phyloP scores from a whole-genome alignment of 1,140 invertebrate species.

The Bombus turneri region DNA sequence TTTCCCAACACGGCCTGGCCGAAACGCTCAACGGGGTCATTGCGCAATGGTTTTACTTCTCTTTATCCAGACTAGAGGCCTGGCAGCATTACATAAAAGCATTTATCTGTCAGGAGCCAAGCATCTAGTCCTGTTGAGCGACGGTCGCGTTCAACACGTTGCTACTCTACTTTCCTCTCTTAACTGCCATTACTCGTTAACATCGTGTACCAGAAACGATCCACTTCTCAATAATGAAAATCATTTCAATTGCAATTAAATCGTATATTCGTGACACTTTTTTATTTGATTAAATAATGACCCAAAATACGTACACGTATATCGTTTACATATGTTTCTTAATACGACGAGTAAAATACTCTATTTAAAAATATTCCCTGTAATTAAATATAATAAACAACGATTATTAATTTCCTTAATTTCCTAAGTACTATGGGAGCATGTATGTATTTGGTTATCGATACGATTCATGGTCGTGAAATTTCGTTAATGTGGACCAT shows the following conservation, averaged over 20 bases:
- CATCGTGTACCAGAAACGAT: background rate
- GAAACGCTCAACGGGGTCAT: constrained; percentile 55
- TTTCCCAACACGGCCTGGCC: constrained; percentile 61
- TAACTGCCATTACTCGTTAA: background rate
- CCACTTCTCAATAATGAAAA: background rate
- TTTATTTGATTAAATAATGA: too few relatives aligned
- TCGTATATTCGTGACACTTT: background rate
- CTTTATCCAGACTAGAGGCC: constrained; percentile 62
- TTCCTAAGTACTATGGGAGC: too few relatives aligned
- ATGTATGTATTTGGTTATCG: too few relatives aligned
- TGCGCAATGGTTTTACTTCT: constrained; percentile 46
- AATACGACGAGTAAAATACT: too few relatives aligned
- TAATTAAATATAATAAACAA: too few relatives aligned
- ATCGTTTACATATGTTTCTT: too few relatives aligned
- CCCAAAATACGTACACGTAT: too few relatives aligned
- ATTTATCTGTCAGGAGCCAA: constrained; percentile 48
- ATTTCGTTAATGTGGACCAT: too few relatives aligned
- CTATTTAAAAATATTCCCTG: too few relatives aligned
- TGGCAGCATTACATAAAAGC: constrained; percentile 50
- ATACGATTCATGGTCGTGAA: too few relatives aligned
- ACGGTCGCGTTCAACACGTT: constrained; percentile 7
- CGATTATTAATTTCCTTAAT: too few relatives aligned
- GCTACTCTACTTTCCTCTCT: background rate
- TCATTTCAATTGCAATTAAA: background rate
- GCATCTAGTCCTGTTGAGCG: constrained; percentile 38